Base-by-base conservation (phyloP, 2,113 vertebrate genomes). In the Hoplias malabaricus region DNA sequence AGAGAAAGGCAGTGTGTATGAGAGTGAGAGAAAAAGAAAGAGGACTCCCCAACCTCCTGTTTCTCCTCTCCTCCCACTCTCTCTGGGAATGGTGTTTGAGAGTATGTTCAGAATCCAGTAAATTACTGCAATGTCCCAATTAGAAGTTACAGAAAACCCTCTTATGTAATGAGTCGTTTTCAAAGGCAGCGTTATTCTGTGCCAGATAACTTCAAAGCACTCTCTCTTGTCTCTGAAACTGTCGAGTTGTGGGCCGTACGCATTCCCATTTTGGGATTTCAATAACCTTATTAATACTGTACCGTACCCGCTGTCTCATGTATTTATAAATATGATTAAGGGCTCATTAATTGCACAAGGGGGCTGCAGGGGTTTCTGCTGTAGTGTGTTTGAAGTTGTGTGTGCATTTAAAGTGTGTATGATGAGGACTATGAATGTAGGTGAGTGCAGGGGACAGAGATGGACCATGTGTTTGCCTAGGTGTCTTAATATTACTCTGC, bases 61-160 rank as follows among this genome's bases (percentile, higher is more conserved):
- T 27, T 63, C 73, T 77, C 25, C 57, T 74, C 83, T 85, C 80
- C 46, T 50, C 11, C n/a, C 50, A 67, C 27, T 33, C 29, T 54
- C 46, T 68, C 38, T 76, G 73, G n/a, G 31, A 38, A 86, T 82
- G 84, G 73, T 75, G 82, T 11, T 70, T 65, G 8, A 71, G 31
- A 67, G 40, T 69, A 76, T 82, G 76, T 82, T 84, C 79, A 89
- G 86, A 82, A 65, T 83, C n/a, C 69, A 68, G 53, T 72, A 67
- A 21, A 71, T 68, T 85, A 78, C 83, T 84, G 84, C 85, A 86
- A 75, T 84, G 80, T 82, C 84, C 86, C 84, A 88, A 81, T 89
- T 87, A 85, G 84, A 84, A 80, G 72, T 80, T 83, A 73, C 74
- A 67, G 69, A 69, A 72, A 63, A 74, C 34, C 79, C 48, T 63